These are phyloP conservation scores for Rhyacophila brunnea DNA, from an alignment of 1,140 invertebrate species.

Conservation along the genomic window DNA sequence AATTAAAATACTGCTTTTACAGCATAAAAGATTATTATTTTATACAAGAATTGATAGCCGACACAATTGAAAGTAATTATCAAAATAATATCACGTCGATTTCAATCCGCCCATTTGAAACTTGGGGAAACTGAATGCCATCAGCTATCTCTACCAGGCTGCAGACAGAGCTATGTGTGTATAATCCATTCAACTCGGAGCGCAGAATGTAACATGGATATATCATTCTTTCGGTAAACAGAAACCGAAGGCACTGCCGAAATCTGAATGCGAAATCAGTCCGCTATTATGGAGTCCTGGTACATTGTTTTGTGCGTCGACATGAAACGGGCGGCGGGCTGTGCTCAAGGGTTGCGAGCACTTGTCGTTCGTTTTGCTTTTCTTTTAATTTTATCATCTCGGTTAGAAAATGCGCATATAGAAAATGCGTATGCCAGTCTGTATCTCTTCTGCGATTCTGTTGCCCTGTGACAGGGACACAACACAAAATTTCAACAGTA, in stretches of 20 bases:
- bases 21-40: too few species aligned
- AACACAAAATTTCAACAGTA: too few species aligned
- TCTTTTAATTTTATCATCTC: constrained; percentile 29
- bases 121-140: too few species aligned
- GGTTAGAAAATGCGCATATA: constrained; percentile 13
- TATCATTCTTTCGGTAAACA: constrained; percentile 30
- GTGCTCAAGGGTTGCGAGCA: constrained; percentile 19
- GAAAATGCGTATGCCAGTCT: not conserved
- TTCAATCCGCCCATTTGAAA: too few species aligned
- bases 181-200: constrained; percentile 17
- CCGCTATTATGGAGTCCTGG: constrained; percentile 12
- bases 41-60: too few species aligned
- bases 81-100: too few species aligned
- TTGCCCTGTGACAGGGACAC: too few species aligned
- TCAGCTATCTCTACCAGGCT: too few species aligned
- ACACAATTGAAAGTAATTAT: too few species aligned
- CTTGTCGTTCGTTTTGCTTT: constrained; percentile 30
- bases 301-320: constrained; percentile 34
- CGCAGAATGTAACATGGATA: constrained; percentile 20
- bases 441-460: not conserved
- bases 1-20: too few species aligned
- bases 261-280: constrained; percentile 37
- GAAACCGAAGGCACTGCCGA: constrained; percentile 25
- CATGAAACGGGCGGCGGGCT: constrained; percentile 31
- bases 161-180: not conserved